Percentiles rank a stretch among this genome's conserved stretches.
Conservation (phyloP, 2,888 invertebrate species). For the Hirtodrosophila duncani region DNA sequence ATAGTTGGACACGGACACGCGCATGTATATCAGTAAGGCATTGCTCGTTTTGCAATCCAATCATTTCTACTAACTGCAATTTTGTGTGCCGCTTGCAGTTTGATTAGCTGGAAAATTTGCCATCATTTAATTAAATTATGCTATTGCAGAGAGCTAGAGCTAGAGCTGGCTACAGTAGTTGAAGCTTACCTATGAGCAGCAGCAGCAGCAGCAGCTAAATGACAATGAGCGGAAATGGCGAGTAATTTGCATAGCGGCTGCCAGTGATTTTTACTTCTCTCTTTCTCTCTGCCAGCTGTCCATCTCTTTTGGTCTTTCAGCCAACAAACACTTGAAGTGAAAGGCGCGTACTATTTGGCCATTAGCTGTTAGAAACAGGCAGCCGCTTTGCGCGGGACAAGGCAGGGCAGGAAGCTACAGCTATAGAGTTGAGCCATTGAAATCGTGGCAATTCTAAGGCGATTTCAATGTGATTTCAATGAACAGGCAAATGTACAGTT, state of each 20-base stretch:
- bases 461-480: slow-evolving; percentile 26
- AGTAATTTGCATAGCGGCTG: slow-evolving; percentile 60
- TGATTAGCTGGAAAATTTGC: slow-evolving; percentile 68
- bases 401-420: not conserved
- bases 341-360: slow-evolving; percentile 37
- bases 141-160: slow-evolving; percentile 36
- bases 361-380: not conserved
- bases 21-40: slow-evolving; percentile 31
- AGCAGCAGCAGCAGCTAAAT: too few species aligned
- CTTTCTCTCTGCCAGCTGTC: slow-evolving; percentile 12
- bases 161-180: slow-evolving; percentile 7
- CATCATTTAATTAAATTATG: slow-evolving; percentile 66
- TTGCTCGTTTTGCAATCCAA: slow-evolving; percentile 35
- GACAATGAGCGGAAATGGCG: slow-evolving; percentile 66
- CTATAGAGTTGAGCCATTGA: slow-evolving; percentile 9
- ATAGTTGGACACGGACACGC: too few species aligned
- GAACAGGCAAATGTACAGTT: slow-evolving; percentile 10
- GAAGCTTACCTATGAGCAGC: slow-evolving; percentile 45
- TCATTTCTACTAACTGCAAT: slow-evolving; percentile 41
- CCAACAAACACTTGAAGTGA: slow-evolving; percentile 42
- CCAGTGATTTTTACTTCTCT: slow-evolving; percentile 17
- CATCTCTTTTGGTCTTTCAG: slow-evolving; percentile 12
- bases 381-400: not conserved
- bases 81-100: slow-evolving; percentile 37
- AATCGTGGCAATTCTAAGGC: slow-evolving; percentile 28